phyloP scores from a whole-genome alignment of 2,888 invertebrate genomes.

The Epinotia bilunana region DNA sequence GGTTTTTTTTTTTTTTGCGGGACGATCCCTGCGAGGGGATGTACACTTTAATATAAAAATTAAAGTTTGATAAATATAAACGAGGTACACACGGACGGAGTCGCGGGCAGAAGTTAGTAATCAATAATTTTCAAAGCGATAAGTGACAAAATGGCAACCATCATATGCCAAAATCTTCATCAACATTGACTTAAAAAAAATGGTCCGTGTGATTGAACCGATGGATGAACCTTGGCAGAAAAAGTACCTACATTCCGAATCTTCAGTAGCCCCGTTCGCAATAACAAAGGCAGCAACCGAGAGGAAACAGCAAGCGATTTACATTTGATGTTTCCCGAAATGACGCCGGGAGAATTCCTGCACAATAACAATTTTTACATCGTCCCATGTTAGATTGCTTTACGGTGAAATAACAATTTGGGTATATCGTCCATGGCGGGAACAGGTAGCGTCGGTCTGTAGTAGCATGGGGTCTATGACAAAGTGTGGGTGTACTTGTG shows the following conservation, averaged over 20 bases:
- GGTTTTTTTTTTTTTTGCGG: no score
- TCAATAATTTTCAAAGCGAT: background rate
- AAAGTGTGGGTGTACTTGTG: background rate
- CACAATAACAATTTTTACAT: slow-evolving; percentile 33
- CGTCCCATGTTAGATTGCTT: slow-evolving; percentile 16
- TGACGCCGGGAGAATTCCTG: slow-evolving; percentile 26
- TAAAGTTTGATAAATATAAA: no score
- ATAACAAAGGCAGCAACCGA: slow-evolving; percentile 24
- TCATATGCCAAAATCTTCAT: no score
- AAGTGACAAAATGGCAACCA: background rate
- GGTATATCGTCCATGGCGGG: background rate
- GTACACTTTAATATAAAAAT: no score
- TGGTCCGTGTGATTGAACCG: background rate
- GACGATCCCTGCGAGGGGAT: no score
- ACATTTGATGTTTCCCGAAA: slow-evolving; percentile 40
- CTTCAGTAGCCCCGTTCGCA: slow-evolving; percentile 25
- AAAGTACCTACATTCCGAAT: slow-evolving; percentile 20
- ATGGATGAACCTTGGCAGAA: slow-evolving; percentile 24
- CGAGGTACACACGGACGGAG: no score
- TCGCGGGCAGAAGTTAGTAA: no score
- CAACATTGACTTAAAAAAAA: background rate
- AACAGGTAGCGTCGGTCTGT: no score
- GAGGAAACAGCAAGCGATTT: slow-evolving; percentile 34
- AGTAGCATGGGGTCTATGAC: background rate
- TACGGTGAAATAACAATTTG: slow-evolving; percentile 25